Evolutionary conservation across 2,888 invertebrate genomes (phyloP), one percentile per base, ranked within the genome.

Genomic region (Thalpophila matura): DNA sequence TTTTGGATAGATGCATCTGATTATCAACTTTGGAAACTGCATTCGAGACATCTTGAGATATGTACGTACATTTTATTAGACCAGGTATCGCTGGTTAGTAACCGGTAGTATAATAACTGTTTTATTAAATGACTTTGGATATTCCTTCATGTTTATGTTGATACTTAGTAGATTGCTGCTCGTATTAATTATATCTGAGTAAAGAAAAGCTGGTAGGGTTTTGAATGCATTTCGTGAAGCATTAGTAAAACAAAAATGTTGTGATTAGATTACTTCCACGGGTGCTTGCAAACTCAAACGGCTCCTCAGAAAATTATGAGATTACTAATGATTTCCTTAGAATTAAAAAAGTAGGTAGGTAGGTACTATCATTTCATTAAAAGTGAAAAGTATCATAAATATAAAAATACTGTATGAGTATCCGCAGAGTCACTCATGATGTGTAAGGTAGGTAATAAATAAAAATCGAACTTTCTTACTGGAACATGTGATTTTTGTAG

Each of bases 1-100:
- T 77, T 71, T 79, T 81, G 74, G 72, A 81, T 87, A 84, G 78
- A 85, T 84, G 84, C 79, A 78, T 81, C 74, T 78, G 74, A 76
- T 79, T 75, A 66, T 69, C 62, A 31, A 66, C 65, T 62, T 74
- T 68, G 77, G 79, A 79, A 65, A 75, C 63, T 79, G 79, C 80
- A 75, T 72, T 75, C 69, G 73, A 82, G 70, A 71, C 75, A 63
- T 76, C 71, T 74, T 74, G 75, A 81, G 84, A 80, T 70, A 87
- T 87, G 89, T 88, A 87, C 50, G 89, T 88, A 82, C 55, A 49
- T 68, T 66, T 62, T 70, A 77, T 77, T 56, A 43, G 55, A 63
- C 42, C 47, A 50, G 49, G 27, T 49, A 38, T 49, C 42, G 29
- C 47, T 64, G 46, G 43, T 59, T 29, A 42, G 50, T 63, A 58